phyloP scores from a whole-genome alignment of 2,113 vertebrate genomes.

The Podilymbus podiceps region DNA sequence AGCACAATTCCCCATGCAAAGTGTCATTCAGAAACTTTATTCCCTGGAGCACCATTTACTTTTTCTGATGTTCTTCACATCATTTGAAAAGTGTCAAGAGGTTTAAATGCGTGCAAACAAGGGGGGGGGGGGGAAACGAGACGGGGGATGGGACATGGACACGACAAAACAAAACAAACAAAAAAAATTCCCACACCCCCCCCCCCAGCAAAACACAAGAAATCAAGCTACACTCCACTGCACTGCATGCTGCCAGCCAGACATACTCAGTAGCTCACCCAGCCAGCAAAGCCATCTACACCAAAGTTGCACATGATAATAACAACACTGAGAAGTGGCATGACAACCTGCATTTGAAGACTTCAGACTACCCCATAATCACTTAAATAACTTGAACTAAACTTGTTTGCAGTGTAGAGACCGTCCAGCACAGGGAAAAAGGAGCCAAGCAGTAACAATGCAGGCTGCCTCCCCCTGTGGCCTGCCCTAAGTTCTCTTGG shows the following conservation, averaged over 20 bases:
- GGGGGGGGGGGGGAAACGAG: no score
- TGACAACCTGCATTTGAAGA: background rate
- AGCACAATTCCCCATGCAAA: background rate
- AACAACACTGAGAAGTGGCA: background rate
- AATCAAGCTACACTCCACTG: background rate
- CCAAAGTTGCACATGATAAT: background rate
- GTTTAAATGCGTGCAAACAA: background rate
- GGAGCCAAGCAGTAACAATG: background rate
- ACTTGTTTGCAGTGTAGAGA: background rate
- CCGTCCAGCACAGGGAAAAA: background rate
- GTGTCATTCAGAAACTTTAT: conserved; percentile 1
- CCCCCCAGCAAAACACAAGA: background rate
- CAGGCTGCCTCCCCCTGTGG: background rate
- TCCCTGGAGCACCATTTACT: background rate
- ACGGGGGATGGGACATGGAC: no score
- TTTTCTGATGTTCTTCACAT: background rate
- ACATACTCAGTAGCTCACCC: background rate
- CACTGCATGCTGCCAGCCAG: background rate
- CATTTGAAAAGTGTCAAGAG: background rate
- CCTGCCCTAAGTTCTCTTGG: background rate
- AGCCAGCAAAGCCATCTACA: background rate
- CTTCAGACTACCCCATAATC: background rate
- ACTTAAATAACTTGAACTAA: background rate
- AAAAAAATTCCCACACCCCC: no score
- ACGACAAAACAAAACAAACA: no score